Percentiles rank a stretch among this genome's conserved stretches.
Conservation (phyloP, 2,113 vertebrate species). For the Desmodus rotundus region DNA sequence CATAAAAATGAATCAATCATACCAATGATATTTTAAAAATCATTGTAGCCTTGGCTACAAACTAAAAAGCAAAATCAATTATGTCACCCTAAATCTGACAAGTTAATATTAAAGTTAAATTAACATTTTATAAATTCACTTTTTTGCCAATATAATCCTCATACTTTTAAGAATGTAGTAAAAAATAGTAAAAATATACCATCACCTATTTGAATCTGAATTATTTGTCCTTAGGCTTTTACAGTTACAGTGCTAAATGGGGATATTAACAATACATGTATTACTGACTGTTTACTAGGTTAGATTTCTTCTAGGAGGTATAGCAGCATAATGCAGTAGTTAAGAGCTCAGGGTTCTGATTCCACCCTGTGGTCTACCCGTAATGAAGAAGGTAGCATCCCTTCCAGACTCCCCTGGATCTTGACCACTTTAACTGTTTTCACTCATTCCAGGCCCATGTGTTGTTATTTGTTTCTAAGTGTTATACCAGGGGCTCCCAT, state of each 20-base stretch:
- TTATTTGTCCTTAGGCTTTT: neutral
- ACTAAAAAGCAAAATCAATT: neutral
- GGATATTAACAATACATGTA: neutral
- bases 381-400: neutral
- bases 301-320: neutral
- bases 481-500: neutral
- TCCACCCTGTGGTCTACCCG: neutral
- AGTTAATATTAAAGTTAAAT: neutral
- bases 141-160: neutral
- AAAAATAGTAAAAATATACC: neutral
- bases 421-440: neutral
- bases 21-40: neutral
- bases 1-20: neutral
- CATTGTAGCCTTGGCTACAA: neutral
- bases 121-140: neutral
- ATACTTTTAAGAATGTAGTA: neutral
- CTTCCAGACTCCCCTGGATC: neutral
- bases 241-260: neutral
- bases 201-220: neutral
- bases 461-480: neutral
- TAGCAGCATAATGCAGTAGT: rapidly evolving
- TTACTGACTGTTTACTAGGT: neutral
- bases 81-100: neutral
- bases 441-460: neutral
- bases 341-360: neutral